Conservation (phyloP, 2,113 vertebrate genomes). For the Atlantisia rogersi region DNA sequence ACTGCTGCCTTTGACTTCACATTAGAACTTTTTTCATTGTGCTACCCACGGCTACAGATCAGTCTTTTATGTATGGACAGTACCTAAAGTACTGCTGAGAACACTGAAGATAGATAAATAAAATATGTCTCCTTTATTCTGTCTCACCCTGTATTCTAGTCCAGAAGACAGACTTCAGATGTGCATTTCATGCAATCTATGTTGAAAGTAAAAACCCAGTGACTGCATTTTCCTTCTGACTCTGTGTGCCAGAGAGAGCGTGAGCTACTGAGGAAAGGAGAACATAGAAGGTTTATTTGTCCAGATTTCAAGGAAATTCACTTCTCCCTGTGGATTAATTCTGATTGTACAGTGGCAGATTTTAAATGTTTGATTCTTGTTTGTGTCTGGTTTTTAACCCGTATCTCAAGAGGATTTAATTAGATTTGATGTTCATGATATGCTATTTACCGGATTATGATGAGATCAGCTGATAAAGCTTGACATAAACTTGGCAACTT, state of each 20-base stretch:
- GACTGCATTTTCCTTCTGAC: background rate
- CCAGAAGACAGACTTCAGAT: background rate
- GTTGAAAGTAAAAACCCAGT: background rate
- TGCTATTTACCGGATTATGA: conserved; percentile 86
- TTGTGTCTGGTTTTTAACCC: conserved; percentile 81
- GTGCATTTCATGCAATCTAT: background rate
- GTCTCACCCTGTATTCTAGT: background rate
- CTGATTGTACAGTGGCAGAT: conserved; percentile 13
- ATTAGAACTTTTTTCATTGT: background rate
- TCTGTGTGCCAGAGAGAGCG: background rate
- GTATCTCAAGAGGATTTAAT: conserved; percentile 83
- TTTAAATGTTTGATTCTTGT: conserved; percentile 63
- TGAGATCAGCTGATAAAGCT: conserved; percentile 82
- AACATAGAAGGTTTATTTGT: conserved; percentile 6
- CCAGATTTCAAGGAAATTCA: conserved; percentile 46
- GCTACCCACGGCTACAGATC: background rate
- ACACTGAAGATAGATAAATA: background rate
- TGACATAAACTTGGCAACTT: conserved; percentile 73
- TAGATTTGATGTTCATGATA: conserved; percentile 89
- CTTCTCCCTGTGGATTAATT: conserved; percentile 44
- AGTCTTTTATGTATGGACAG: background rate
- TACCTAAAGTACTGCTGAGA: background rate
- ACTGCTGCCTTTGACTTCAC: background rate
- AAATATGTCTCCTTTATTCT: background rate
- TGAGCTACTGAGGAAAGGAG: background rate